Evolutionary conservation across 37 sponge, comb jelly and placozoan genomes (phyloP), one percentile per base, ranked within the genome.

Genomic region (Halichondria panicea): DNA sequence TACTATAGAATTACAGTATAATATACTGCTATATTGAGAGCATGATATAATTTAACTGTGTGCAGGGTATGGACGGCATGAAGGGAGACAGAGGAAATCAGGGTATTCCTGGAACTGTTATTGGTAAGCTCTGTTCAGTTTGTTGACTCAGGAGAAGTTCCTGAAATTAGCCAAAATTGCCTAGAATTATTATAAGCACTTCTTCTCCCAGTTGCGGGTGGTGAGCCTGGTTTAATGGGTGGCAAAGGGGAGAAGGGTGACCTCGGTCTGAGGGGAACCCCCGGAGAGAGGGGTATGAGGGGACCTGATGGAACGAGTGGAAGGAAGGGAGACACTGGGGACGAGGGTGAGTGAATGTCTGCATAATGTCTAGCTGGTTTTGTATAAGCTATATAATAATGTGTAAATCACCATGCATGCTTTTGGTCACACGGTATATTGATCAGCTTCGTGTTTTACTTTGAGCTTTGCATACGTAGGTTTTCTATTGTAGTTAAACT

Each of bases 271-370:
- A 11, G 8, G 25, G 60, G 60, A 8, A 12, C 27, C 6, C 24
- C 60, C n/a, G 60, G 60, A n/a, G n/a, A 21, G 12, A 6, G 27
- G 6, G 60, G 60, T 7, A 6, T 24, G 25, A 58, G 60, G n/a
- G 60, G 60, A 24, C 24, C 6, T n/a, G 60, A 25, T 58, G 60
- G 60, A n/a, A 21, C 60, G 6, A 58, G 25, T 21, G 60, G 60
- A 58, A 58, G 60, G n/a, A 58, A 58, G 25, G 60, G 60, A 58
- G 60, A 58, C 24, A 58, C 6, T 7, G 60, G 60, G n/a, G 25
- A 58, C n/a, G 60, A 58, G n/a, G 60, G 60, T 58, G n/a, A n/a
- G n/a, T 58, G 6, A 24, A 7, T 24, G 15, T 8, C 25, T 58
- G n/a, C n/a, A n/a, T n/a, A n/a, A n/a, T n/a, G n/a, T n/a, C n/a